These are phyloP conservation scores for Hirundo rustica DNA, from an alignment of 2,797 vertebrate species.

Conservation along the genomic window DNA sequence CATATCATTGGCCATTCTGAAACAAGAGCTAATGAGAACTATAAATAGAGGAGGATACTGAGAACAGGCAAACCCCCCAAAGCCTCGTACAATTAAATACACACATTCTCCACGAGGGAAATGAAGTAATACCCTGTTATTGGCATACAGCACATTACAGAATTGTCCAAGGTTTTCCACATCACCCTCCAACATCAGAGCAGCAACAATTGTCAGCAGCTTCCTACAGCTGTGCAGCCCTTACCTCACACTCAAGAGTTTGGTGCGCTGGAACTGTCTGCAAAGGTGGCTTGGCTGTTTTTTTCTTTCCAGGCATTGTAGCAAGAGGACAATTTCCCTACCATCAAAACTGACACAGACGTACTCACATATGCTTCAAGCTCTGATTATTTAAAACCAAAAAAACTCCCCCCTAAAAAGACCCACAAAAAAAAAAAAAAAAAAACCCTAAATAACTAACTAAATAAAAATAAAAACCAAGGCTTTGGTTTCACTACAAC, in stretches of 20 bases:
- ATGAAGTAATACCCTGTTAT: conserved; percentile 8
- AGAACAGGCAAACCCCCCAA: background rate
- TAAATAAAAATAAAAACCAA: no score
- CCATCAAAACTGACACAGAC: background rate
- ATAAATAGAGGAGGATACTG: background rate
- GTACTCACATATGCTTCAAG: background rate
- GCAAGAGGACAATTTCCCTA: background rate
- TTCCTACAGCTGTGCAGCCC: background rate
- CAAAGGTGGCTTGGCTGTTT: background rate
- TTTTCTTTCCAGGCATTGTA: background rate
- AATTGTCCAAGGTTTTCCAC: conserved; percentile 16
- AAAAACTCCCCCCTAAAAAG: no score
- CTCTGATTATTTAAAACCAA: background rate
- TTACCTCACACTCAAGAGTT: background rate
- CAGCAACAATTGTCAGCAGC: background rate
- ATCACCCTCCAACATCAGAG: background rate
- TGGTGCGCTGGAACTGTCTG: background rate
- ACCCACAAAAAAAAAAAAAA: no score
- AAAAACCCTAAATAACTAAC: background rate
- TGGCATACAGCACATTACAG: rapidly evolving
- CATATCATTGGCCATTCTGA: background rate
- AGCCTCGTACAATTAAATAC: background rate
- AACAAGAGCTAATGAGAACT: background rate
- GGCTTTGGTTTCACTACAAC: background rate
- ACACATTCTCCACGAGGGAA: background rate